These are phyloP conservation scores for Podotricha telesiphe DNA, from an alignment of 2,888 invertebrate genomes.

Conservation along the genomic window DNA sequence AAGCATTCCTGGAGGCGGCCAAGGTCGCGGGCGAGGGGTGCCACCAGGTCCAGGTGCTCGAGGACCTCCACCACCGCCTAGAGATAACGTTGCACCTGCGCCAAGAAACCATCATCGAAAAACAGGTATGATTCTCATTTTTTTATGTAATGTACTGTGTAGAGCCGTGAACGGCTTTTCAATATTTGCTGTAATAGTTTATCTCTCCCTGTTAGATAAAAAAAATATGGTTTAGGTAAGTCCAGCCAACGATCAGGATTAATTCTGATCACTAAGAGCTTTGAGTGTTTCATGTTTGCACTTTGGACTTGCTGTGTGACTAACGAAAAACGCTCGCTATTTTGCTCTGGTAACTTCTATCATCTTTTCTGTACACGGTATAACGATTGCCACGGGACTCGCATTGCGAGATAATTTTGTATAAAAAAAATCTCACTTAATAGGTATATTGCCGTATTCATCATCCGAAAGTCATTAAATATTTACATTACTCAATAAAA, in stretches of 20 bases:
- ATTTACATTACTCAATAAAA: conserved; percentile 22
- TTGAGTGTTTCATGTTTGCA: conserved; percentile 85
- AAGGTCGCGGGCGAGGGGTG: conserved; percentile 55
- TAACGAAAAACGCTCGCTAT: conserved; percentile 81
- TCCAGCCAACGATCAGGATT: conserved; percentile 70
- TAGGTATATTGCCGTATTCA: conserved; percentile 17
- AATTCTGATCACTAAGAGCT: conserved; percentile 80
- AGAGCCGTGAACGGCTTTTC: conserved; percentile 59
- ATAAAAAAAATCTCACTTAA: background rate
- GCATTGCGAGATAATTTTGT: conserved; percentile 50
- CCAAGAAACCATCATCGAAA: conserved; percentile 76
- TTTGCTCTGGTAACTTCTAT: conserved; percentile 82
- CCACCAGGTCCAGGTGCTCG: conserved; percentile 89
- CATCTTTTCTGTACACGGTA: conserved; percentile 81
- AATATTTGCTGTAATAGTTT: conserved; percentile 65
- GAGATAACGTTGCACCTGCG: conserved; percentile 85
- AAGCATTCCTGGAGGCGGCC: conserved; percentile 48
- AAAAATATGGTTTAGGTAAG: conserved; percentile 68
- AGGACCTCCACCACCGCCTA: conserved; percentile 93
- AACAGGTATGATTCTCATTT: conserved; percentile 66
- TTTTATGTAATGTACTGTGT: conserved; percentile 52
- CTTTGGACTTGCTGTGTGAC: conserved; percentile 85
- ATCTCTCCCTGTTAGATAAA: conserved; percentile 63
- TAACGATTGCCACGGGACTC: conserved; percentile 81
- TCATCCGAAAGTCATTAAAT: conserved; percentile 9